Base-by-base conservation (phyloP, 2,888 invertebrate species). In the Orthosia gracilis region DNA sequence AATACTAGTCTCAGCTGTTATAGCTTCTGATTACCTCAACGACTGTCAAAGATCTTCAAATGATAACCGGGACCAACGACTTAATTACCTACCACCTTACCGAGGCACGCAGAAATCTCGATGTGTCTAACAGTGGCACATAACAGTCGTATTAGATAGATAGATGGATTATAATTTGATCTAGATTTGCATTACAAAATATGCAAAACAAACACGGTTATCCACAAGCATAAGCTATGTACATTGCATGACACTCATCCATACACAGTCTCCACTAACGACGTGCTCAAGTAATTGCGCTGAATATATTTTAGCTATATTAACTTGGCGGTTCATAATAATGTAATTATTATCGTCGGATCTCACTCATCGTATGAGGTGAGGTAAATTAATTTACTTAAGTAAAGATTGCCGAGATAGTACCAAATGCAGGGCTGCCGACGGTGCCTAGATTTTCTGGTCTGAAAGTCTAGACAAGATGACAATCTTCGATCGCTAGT, bases 351-450 rank as follows among this genome's bases (percentile, higher is more conserved):
- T 87, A 85, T 85, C 87, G 69, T 31, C 31, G 52, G 84, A 87
- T 87, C 82, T 82, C 65, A 81, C 73, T 81, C 78, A 82, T 73
- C 76, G 84, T 76, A 75, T 70, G 76, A 81, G 78, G 81, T 78
- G 78, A 83, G 73, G 80, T 78, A 83, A 85, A 87, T 85, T 84
- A 86, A 87, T 87, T 85, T 87, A 87, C 80, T 81, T 80, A 78
- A 82, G 76, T 82, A 81, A 84, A 84, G 86, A 87, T 87, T 47
- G 59, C 58, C 40, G 45, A 55, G 87, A 87, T 87, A 84, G 58
- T 50, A 63, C 57, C 13, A 17, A 66, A 49, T 61, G 50, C 62
- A 86, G 87, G 86, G 86, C 45, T 87, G 81, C 45, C 69, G 73
- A 31, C 64, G 72, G 0, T 71, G 65, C 26, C 49, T 62, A 66